Base-by-base conservation (phyloP, 1,140 invertebrate genomes). In the Sweltsa coloradensis region DNA sequence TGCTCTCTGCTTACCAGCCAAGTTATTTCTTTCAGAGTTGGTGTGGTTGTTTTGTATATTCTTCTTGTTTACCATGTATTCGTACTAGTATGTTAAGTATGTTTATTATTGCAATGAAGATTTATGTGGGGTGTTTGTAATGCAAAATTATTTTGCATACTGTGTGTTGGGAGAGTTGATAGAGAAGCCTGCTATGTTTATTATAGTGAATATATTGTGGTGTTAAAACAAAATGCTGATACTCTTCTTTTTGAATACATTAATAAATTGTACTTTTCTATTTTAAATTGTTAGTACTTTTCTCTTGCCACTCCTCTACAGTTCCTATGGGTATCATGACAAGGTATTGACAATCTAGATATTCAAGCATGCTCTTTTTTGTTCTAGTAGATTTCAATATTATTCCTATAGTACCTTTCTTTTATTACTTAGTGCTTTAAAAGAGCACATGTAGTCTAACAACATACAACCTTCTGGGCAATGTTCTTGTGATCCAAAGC, bases 301-400 rank as follows among this genome's bases (percentile, higher is more conserved):
- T 22, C 24, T 22, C 2, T 1, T 13, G 37, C 37, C 37, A 19
- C 6, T 19, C 24, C 9, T 13, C 13, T 16, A 40, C 13, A 22
- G 29, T 31, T 9, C 9, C 9, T 31, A n/a, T 31, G 7, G 29
- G 9, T 31, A 31, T 31, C 9, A 9, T 31, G n/a, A 40, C 24
- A 3, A 40, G 24, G 37, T 13, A 13, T 3, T 19, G 24, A 19
- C 37, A 19, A 40, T n/a, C 37, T 22, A 23, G 37, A 11, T 22
- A 40, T 11, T 36, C 11, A 36, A 6, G 4, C 7, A 13, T 36
- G 18, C 7, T 4, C 34, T 37, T 49, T 45, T 34, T 40, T 45
- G 47, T 53, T 47, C 44, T 57, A 55, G 56, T 37, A 50, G 52
- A 45, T 49, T 51, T 3, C 53, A 53, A 18, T 53, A 54, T 18